phyloP scores from a whole-genome alignment of 53 echinoderm and acorn worm genomes.

The Apostichopus leukothele region DNA sequence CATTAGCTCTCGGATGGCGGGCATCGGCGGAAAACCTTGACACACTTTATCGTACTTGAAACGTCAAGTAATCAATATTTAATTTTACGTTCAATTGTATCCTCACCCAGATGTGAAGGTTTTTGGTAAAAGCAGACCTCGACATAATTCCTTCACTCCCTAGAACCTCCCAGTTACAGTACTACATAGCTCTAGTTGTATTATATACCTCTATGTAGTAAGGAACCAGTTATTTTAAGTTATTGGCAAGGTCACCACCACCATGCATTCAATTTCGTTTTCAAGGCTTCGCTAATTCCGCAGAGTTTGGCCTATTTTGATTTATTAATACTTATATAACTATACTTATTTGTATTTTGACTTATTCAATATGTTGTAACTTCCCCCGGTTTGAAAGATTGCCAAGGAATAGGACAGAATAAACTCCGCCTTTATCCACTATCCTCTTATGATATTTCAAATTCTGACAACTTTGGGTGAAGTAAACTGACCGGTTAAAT shows the following conservation, averaged over 20 bases:
- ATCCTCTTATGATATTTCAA: no score
- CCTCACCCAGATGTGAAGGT: background rate
- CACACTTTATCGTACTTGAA: background rate
- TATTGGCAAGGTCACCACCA: background rate
- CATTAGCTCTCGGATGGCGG: background rate
- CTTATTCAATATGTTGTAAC: no score
- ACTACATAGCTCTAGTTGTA: background rate
- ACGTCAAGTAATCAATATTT: background rate
- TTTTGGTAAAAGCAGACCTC: background rate
- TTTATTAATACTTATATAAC: no score
- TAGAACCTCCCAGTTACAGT: background rate
- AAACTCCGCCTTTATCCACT: no score
- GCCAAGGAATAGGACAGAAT: no score
- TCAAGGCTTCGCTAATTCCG: no score
- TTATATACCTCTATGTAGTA: background rate
- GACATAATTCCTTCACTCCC: background rate
- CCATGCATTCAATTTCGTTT: no score
- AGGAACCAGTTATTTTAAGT: background rate
- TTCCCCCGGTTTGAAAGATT: no score
- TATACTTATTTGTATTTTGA: no score
- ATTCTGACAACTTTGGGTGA: no score
- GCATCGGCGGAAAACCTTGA: background rate
- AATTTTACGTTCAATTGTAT: slow-evolving; percentile 3
- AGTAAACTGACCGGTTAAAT: no score
- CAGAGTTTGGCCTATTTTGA: no score